Conservation (phyloP, 2,113 vertebrate genomes). For the Chunga burmeisteri region DNA sequence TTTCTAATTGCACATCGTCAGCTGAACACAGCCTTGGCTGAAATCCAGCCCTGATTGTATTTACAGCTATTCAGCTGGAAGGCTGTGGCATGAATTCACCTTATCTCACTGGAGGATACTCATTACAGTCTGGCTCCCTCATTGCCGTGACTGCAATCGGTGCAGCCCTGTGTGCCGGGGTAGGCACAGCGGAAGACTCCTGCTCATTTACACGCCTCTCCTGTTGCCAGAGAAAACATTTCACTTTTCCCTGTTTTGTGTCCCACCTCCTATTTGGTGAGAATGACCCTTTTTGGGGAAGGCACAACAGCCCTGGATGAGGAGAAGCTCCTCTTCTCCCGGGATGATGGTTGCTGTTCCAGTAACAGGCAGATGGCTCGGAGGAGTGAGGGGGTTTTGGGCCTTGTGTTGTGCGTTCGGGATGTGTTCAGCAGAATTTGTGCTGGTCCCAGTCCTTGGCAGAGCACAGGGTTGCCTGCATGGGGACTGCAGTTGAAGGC, state of each 20-base stretch:
- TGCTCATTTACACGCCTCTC: neutral
- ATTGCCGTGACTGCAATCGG: neutral
- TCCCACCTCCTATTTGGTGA: neutral
- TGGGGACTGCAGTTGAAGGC: neutral
- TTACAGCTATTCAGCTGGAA: neutral
- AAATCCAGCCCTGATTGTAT: conserved; percentile 13
- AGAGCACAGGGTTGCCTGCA: neutral
- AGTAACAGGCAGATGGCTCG: neutral
- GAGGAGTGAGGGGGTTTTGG: neutral
- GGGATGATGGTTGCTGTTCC: neutral
- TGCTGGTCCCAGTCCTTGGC: neutral
- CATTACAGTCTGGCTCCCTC: neutral
- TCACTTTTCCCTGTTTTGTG: neutral
- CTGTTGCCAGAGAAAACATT: neutral
- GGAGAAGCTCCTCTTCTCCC: neutral
- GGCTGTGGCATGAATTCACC: neutral
- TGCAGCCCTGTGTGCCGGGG: neutral
- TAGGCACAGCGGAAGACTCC: neutral
- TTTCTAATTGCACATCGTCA: neutral
- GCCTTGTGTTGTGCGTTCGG: accelerated
- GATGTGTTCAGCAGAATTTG: neutral
- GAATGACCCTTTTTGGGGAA: neutral
- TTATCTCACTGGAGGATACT: neutral
- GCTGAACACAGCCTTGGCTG: neutral
- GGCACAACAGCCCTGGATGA: neutral